A percentile compares a stretch with the other conserved stretches of the same genome.
phyloP scores from a whole-genome alignment of 2,113 vertebrate species.

The Cyprinus carpio region DNA sequence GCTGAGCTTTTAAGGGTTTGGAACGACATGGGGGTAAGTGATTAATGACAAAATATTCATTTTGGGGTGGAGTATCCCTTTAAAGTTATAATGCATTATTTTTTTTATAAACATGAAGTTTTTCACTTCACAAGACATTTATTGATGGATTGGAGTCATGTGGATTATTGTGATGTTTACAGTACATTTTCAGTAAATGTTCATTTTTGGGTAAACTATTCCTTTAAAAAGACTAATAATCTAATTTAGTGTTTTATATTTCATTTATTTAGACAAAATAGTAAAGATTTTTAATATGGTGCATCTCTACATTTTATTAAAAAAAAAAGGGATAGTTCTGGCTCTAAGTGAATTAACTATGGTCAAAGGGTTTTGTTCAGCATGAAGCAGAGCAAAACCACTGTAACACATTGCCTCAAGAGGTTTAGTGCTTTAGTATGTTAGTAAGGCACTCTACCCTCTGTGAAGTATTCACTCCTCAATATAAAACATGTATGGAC shows the following conservation, averaged over 20 bases:
- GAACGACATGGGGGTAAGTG: too few species aligned
- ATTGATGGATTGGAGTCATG: too few species aligned
- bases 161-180: too few species aligned
- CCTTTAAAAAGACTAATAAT: too few species aligned
- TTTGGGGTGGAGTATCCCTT: too few species aligned
- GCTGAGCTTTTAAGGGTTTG: too few species aligned
- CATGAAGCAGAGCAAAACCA: slow-evolving; percentile 8
- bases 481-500: background rate
- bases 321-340: background rate
- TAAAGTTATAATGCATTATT: too few species aligned
- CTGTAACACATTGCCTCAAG: background rate
- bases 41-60: too few species aligned
- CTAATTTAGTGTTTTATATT: background rate
- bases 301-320: background rate
- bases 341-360: background rate
- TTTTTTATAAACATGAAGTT: too few species aligned
- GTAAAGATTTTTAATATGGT: background rate
- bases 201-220: too few species aligned
- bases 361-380: background rate
- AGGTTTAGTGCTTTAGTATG: background rate
- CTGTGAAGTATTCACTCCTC: slow-evolving; percentile 1
- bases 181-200: too few species aligned
- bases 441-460: slow-evolving; percentile 22
- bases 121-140: too few species aligned
- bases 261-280: slow-evolving; percentile 1